Evolutionary conservation across 2,113 vertebrate species (phyloP), one percentile per base, ranked within the genome.

Genomic region (Pluvianellus socialis): DNA sequence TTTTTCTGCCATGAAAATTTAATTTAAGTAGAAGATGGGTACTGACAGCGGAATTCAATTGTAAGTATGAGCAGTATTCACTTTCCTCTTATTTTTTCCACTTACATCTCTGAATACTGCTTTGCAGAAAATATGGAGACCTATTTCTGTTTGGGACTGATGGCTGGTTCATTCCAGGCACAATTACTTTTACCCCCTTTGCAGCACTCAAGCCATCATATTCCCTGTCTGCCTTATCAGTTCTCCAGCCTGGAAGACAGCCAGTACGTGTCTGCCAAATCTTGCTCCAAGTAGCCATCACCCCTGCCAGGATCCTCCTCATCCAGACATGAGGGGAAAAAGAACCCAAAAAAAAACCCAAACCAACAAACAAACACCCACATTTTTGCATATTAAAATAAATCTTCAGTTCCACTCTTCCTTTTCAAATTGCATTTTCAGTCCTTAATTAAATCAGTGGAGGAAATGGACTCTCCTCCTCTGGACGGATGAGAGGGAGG

Each of bases 381-480:
- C 38, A 38, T 62, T 84, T 92, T 21, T 85, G 10, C 53, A 20
- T 42, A 68, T 66, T 16, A 82, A 91, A 95, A 92, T 79, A 52
- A 71, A 80, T 56, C 52, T 88, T 70, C 55, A 52, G 26, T 35
- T 86, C 72, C 11, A 18, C 21, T 71, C 82, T 84, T 83, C 24
- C 59, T 76, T 91, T 83, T 52, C 58, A 82, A 91, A 92, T 52
- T 76, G 49, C 45, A 67, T 95, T 96, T 91, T 91, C 66, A 55
- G 27, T 79, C 45, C 40, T 87, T 79, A 91, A 92, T 92, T 79
- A 59, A 87, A 95, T 97, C 42, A 88, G 32, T 27, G 42, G 45
- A 95, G 91, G 86, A 95, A 96, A 96, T 94, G 80, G 42, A 56
- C 70, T 91, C 62, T 81, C 20, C 58, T 94, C 15, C 49, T 58